These are phyloP conservation scores for Buteo buteo DNA, from an alignment of 2,113 vertebrate species.

Conservation along the genomic window DNA sequence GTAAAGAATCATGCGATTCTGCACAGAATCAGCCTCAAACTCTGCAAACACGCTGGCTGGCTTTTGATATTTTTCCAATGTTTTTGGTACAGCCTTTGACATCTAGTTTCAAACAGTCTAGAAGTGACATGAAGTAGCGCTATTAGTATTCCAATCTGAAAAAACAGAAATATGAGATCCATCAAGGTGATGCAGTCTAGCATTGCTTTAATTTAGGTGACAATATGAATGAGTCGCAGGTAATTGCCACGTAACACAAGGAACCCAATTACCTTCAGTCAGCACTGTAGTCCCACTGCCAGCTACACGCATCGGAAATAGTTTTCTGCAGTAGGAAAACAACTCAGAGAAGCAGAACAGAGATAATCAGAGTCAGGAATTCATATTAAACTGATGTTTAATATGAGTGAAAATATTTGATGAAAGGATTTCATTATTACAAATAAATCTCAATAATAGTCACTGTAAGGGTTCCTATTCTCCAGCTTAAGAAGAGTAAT, in stretches of 20 bases:
- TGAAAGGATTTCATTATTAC: neutral
- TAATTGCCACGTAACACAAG: slow-evolving; percentile 14
- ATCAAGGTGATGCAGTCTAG: neutral
- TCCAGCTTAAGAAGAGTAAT: neutral
- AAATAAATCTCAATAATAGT: neutral
- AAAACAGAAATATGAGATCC: neutral
- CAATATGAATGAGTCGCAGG: neutral
- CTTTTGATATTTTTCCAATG: neutral
- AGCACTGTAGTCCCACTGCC: neutral
- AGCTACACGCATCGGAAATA: neutral
- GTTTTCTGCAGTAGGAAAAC: neutral
- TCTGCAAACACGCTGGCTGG: neutral
- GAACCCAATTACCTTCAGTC: slow-evolving; percentile 1
- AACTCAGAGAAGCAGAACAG: neutral
- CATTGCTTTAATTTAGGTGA: neutral
- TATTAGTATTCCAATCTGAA: neutral
- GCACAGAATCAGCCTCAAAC: neutral
- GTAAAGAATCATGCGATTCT: neutral
- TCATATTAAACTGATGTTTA: neutral
- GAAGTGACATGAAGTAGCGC: neutral
- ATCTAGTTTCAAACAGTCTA: neutral
- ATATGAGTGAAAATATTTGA: neutral
- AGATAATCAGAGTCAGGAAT: neutral
- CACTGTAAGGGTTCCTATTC: neutral
- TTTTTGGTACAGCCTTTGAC: neutral